Conservation (phyloP, 2,113 vertebrate species). For the rabbit (Oryctolagus cuniculus) region mOryCun1.1 NC_091450.1:53247501-53248000, state of each 20-base stretch:
- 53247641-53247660: slow-evolving; percentile 95
- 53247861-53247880: slow-evolving; percentile 93
- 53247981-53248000: slow-evolving; percentile 97
- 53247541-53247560: slow-evolving; percentile 94
- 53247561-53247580: slow-evolving; percentile 92
- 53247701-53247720: slow-evolving; percentile 89
- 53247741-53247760: slow-evolving; percentile 94
- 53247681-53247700: slow-evolving; percentile 93
- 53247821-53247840: slow-evolving; percentile 90
- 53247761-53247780: slow-evolving; percentile 86
- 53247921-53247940: slow-evolving; percentile 98
- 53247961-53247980: too few relatives aligned
- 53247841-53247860: slow-evolving; percentile 94
- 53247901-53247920: slow-evolving; percentile 91
- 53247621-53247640: slow-evolving; percentile 98
- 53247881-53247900: slow-evolving; percentile 92
- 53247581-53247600: slow-evolving; percentile 91
- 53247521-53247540: slow-evolving; percentile 94
- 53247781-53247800: slow-evolving; percentile 92
- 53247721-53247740: slow-evolving; percentile 88
- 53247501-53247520: slow-evolving; percentile 90
- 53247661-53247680: slow-evolving; percentile 89
- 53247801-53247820: slow-evolving; percentile 90
- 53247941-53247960: slow-evolving; percentile 97
- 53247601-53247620: slow-evolving; percentile 90